phyloP scores from a whole-genome alignment of 2,113 vertebrate genomes.

The Ictalurus punctatus region DNA sequence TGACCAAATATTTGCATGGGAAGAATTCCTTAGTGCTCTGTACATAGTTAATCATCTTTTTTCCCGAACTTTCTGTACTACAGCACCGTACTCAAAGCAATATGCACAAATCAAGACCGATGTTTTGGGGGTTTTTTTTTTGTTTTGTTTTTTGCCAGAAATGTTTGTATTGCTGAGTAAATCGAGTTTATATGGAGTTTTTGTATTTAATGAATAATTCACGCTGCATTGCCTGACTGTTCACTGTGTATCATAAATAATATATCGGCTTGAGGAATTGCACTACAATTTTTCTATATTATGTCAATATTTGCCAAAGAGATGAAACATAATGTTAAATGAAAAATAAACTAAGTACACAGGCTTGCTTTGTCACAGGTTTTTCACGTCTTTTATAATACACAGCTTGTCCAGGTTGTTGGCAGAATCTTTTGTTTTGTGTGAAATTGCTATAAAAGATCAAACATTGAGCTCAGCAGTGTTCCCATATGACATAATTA shows the following conservation, averaged over 20 bases:
- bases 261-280: constrained; percentile 5
- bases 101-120: too few relatives aligned
- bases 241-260: constrained; percentile 12
- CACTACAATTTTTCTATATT: constrained; percentile 1
- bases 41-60: background rate
- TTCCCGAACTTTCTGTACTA: background rate
- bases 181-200: background rate
- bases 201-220: constrained; percentile 9
- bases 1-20: background rate
- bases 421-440: background rate
- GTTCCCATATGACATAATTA: background rate
- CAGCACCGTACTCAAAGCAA: background rate
- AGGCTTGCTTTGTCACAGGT: background rate
- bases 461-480: background rate
- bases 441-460: background rate
- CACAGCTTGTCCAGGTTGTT: background rate
- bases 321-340: background rate
- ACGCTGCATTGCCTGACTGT: background rate
- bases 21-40: background rate
- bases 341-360: background rate
- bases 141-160: background rate
- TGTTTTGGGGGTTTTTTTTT: too few relatives aligned
- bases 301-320: constrained; percentile 24
- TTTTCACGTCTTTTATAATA: background rate
- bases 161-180: background rate